Evolutionary conservation across 2,797 vertebrate species (phyloP).

Genomic region (Gymnopithys bicolor): DNA sequence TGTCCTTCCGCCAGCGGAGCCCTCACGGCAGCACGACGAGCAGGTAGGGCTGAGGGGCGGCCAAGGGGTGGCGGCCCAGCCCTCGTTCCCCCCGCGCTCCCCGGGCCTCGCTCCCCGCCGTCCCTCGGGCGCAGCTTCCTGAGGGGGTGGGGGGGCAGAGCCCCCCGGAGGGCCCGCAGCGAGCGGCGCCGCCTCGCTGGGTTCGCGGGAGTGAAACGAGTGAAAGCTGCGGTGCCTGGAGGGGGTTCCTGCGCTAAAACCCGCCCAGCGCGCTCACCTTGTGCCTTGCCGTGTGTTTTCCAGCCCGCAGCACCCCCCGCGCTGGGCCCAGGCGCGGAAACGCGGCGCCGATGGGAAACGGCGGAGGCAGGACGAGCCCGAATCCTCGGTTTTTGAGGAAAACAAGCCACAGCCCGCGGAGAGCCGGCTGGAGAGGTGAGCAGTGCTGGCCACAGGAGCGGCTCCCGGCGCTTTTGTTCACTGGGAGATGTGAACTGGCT

Average conservation of each 20-base stretch:
- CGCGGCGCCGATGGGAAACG: slow-evolving; percentile 80
- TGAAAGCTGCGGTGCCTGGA: fast-evolving
- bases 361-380: slow-evolving; percentile 50
- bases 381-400: not conserved
- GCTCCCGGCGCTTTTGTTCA: not conserved
- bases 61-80: not conserved
- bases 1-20: slow-evolving; percentile 45
- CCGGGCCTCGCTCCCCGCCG: too few relatives aligned
- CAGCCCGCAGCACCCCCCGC: slow-evolving; percentile 66
- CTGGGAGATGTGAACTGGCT: fast-evolving
- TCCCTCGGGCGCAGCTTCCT: not conserved
- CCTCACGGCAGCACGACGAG: not conserved
- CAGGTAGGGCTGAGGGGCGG: not conserved
- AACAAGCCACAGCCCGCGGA: not conserved
- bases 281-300: not conserved
- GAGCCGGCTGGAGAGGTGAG: slow-evolving; percentile 74
- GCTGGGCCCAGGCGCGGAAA: slow-evolving; percentile 83
- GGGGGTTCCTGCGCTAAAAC: fast-evolving
- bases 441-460: fast-evolving
- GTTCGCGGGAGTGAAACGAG: fast-evolving
- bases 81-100: not conserved
- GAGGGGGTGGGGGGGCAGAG: not conserved
- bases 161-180: not conserved
- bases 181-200: not conserved
- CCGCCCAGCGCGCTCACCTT: fast-evolving